phyloP scores from a whole-genome alignment of 2,888 invertebrate genomes.

The Serrognathus titanus region DNA sequence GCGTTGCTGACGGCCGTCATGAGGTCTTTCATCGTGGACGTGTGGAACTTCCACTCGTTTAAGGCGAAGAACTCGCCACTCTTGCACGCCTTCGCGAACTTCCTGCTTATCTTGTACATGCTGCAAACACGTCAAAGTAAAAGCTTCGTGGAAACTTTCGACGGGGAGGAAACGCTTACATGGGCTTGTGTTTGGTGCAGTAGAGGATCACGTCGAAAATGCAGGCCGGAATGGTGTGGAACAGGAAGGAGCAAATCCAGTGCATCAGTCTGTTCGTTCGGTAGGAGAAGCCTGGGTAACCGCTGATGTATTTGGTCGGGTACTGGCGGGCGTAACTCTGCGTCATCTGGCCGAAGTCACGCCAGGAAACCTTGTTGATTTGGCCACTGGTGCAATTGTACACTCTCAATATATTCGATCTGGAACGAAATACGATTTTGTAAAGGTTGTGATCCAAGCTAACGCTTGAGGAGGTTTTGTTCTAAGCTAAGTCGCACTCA shows the following conservation, averaged over 20 bases:
- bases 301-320: conserved; percentile 81
- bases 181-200: conserved; percentile 76
- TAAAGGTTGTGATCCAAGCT: too few species aligned
- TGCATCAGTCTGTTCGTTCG: conserved; percentile 71
- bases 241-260: conserved; percentile 67
- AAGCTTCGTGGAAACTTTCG: neutral
- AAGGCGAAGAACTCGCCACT: conserved; percentile 82
- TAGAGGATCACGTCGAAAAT: conserved; percentile 71
- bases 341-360: conserved; percentile 69
- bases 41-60: conserved; percentile 78
- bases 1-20: conserved; percentile 52
- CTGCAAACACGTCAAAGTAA: conserved; percentile 48
- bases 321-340: conserved; percentile 72
- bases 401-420: conserved; percentile 59
- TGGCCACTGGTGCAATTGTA: conserved; percentile 92
- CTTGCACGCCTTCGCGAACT: conserved; percentile 73
- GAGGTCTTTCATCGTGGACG: conserved; percentile 60
- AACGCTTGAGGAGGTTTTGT: too few species aligned
- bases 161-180: conserved; percentile 56
- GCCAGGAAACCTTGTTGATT: conserved; percentile 84
- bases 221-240: conserved; percentile 84
- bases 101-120: conserved; percentile 79
- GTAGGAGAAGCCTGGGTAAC: conserved; percentile 79
- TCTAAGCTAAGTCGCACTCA: too few species aligned
- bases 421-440: conserved; percentile 27